These are phyloP conservation scores for Cantharis nigra DNA, from an alignment of 2,888 invertebrate genomes.

Conservation along the genomic window DNA sequence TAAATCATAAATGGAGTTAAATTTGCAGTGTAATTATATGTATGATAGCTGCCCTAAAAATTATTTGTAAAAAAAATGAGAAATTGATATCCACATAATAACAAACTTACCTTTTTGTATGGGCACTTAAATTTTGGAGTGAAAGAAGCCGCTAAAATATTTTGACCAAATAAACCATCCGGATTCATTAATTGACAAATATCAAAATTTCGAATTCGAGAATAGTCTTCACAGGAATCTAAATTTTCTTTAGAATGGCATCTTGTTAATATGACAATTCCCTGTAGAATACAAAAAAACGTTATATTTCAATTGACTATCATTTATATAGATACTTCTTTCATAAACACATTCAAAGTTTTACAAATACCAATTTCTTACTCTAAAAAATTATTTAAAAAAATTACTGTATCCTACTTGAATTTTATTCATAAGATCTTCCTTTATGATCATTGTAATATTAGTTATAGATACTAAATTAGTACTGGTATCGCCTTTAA, in stretches of 20 bases:
- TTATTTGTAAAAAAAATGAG: neutral
- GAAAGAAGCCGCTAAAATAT: neutral
- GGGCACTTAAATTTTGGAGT: neutral
- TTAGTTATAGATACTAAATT: neutral
- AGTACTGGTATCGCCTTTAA: neutral
- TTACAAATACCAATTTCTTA: no score
- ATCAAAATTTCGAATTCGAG: neutral
- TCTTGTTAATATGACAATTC: neutral
- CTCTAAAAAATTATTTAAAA: no score
- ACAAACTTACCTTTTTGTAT: neutral
- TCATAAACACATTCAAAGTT: no score
- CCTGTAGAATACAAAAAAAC: neutral
- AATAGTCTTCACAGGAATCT: neutral
- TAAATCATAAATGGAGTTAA: neutral
- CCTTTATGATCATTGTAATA: neutral
- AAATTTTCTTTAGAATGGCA: slow-evolving; percentile 2
- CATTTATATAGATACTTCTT: no score
- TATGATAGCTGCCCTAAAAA: neutral
- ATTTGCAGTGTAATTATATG: neutral
- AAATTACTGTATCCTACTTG: neutral
- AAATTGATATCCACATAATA: neutral
- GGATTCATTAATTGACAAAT: neutral
- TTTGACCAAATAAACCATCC: neutral
- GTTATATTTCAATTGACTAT: no score
- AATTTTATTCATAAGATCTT: neutral